Evolutionary conservation across 2,888 invertebrate genomes (phyloP).

Genomic region (Ectemnius continuus): DNA sequence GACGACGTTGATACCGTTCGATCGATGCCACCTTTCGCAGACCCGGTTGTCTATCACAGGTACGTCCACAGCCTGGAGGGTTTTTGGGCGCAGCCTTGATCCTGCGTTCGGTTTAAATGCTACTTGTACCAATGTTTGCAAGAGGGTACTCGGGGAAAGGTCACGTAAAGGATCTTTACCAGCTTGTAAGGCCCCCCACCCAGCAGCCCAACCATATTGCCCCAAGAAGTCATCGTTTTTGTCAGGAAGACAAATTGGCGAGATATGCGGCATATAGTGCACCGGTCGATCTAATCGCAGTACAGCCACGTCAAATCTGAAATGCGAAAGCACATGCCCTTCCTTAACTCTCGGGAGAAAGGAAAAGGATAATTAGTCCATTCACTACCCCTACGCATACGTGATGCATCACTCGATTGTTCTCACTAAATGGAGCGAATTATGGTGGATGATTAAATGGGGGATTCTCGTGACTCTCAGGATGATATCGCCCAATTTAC

Average conservation of each 20-base stretch:
- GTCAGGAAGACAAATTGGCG: slow-evolving; percentile 94
- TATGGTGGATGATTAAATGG: neutral
- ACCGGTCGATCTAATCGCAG: slow-evolving; percentile 91
- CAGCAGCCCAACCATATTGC: slow-evolving; percentile 94
- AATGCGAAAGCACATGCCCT: too few relatives aligned
- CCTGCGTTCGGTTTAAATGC: slow-evolving; percentile 79
- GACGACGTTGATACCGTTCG: slow-evolving; percentile 90
- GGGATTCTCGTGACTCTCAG: neutral
- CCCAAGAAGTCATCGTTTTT: slow-evolving; percentile 94
- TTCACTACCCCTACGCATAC: too few relatives aligned
- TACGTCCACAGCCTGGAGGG: slow-evolving; percentile 93
- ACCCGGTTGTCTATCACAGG: slow-evolving; percentile 94
- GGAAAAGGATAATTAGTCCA: too few relatives aligned
- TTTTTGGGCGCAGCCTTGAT: slow-evolving; percentile 91
- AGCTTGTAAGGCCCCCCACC: slow-evolving; percentile 92
- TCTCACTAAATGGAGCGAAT: too few relatives aligned
- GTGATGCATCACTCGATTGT: neutral
- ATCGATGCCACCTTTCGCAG: slow-evolving; percentile 85
- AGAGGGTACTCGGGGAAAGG: slow-evolving; percentile 1
- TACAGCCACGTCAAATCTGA: slow-evolving; percentile 93
- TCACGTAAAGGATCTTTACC: slow-evolving; percentile 71
- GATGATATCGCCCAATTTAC: slow-evolving; percentile 48
- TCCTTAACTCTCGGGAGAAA: too few relatives aligned
- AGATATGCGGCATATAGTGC: slow-evolving; percentile 94
- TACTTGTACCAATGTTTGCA: too few relatives aligned